Base-by-base conservation (phyloP, 2,888 invertebrate species). In the Rhagium mordax region DNA sequence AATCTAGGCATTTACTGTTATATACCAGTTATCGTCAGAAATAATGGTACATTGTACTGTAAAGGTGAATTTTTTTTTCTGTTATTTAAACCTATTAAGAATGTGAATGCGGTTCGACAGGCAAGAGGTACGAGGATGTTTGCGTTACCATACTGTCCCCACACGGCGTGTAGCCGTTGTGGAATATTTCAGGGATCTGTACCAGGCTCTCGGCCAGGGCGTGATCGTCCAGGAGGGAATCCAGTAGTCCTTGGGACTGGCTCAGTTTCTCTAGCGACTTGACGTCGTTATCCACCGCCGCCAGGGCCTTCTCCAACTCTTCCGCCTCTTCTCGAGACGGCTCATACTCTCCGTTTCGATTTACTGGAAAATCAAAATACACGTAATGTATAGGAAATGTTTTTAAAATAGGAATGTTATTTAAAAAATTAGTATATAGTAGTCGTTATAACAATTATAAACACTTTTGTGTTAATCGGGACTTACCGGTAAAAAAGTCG, bases 271-370 rank as follows among this genome's bases (percentile, higher is more conserved):
- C 93, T 81, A 93, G 87, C 71, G 92, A 92, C 86, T 93, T 91
- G 18, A 93, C 92, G 84, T 93, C 93, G 84, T 93, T 92, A 84
- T 94, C 94, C 55, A 94, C 94, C 60, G 93, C 93, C 80, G 94
- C 94, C 76, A 97, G 88, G 7, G 96, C 96, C 73, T 96, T 92
- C 85, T 96, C 96, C 81, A 97, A 88, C 86, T 96, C 96, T 79
- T 96, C 96, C 41, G 95, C 94, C 87, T 97, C 96, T 84, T 95
- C 96, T 85, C 92, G 91, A 61, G 93, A 91, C 47, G 93, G 93
- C 81, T 92, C 91, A 81, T 92, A 92, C 78, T 92, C 92, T n/a
- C 93, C 93, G 85, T 93, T 93, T 86, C 92, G 92, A 85, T 92
- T 92, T 83, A 91, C 92, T 92, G 82, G 13, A 86, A 85, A 75